Base-by-base conservation (phyloP, 2,797 vertebrate genomes). In the Tachyglossus aculeatus region DNA sequence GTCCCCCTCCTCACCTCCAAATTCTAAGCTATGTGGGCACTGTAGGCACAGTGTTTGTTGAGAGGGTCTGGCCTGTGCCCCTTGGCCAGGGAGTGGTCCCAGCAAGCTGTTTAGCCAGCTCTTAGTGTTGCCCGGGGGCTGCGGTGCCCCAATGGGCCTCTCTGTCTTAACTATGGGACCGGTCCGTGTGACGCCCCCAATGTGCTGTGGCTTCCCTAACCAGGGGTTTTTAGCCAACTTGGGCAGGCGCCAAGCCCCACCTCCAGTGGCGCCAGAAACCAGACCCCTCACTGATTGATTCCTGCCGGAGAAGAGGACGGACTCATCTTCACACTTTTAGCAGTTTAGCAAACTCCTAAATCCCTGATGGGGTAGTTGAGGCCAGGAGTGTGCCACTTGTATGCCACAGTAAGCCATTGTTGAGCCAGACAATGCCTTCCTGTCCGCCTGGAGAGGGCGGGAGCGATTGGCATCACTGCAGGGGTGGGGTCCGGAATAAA, bases 21-120 rank as follows among this genome's bases (percentile, higher is more conserved):
- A 27, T 63, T 51, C 27, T 70, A 60, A 79, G 55, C 69, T 63
- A 75, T 47, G 8, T 51, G 78, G 82, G 83, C 74, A 57, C 61
- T 78, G 29, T 61, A 2, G 59, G 78, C 61, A 53, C 69, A 85
- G 61, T 75, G 45, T 75, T 73, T 60, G 6, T 3, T 62, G 48
- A 61, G 79, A 47, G 40, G 47, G 44, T 36, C 37, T 0, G 24
- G n/a, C 21, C 39, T 51, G 43, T 15, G 24, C 27, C 14, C 19
- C 9, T 19, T 32, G 47, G 58, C 56, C 43, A 18, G 6, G 31
- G 22, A 45, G 41, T 27, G 19, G 31, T 48, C 21, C 32, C 21
- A 60, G 31, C 44, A 7, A 24, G 16, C 31, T 43, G 6, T 41
- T 73, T 41, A 55, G n/a, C n/a, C 39, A 73, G 51, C 71, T 0